These are phyloP conservation scores for Neopipo cinnamomea DNA, from an alignment of 2,113 vertebrate species.

Conservation along the genomic window DNA sequence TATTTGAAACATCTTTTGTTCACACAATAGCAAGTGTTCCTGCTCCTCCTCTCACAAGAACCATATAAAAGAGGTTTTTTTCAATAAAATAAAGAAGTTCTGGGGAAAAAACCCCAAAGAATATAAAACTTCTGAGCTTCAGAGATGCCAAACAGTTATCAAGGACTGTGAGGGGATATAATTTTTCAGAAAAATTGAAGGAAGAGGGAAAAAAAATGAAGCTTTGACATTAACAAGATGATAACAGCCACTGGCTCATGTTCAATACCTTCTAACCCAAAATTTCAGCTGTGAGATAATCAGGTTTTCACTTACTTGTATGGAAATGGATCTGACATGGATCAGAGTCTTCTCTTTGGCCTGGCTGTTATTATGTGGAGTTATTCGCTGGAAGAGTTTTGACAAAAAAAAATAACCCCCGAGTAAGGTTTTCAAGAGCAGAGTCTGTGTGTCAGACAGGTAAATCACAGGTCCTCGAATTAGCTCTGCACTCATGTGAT, in stretches of 20 bases:
- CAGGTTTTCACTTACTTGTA: background rate
- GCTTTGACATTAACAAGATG: background rate
- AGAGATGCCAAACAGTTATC: background rate
- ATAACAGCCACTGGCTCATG: background rate
- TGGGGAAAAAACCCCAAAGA: background rate
- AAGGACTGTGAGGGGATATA: background rate
- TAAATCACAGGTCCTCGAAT: background rate
- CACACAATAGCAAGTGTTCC: background rate
- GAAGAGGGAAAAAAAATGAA: background rate
- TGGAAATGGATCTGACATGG: background rate
- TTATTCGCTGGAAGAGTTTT: background rate
- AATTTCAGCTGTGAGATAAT: background rate
- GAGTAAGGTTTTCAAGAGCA: background rate
- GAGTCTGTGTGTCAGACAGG: background rate
- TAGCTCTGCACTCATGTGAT: accelerated
- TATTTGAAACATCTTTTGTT: background rate
- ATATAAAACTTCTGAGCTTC: background rate
- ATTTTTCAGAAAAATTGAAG: background rate
- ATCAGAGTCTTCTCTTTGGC: background rate
- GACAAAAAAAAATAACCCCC: background rate
- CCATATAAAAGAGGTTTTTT: background rate
- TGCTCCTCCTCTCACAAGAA: background rate
- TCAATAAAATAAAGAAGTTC: background rate
- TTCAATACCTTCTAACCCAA: background rate
- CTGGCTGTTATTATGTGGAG: background rate